Percentiles rank a stretch among this genome's conserved stretches.
These are phyloP conservation scores for Teleiodes luculella DNA, from an alignment of 2,888 invertebrate species.

Conservation along the genomic window DNA sequence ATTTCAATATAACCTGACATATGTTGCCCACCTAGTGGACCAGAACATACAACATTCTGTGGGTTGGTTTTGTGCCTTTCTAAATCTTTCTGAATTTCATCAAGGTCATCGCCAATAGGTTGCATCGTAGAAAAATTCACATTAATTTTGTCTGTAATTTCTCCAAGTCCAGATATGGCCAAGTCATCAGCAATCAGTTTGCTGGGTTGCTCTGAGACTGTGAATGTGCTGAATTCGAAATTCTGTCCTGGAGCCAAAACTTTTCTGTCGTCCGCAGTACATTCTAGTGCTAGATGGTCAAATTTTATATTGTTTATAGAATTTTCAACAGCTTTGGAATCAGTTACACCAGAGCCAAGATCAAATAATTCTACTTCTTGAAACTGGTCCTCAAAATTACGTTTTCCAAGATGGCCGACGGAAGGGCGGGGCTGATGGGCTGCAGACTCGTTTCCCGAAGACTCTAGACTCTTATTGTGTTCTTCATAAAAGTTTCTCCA, in stretches of 20 bases:
- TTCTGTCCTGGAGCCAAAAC: constrained; percentile 41
- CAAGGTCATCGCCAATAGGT: constrained; percentile 51
- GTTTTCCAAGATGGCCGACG: constrained; percentile 54
- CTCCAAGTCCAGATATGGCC: constrained; percentile 38
- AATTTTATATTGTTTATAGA: constrained; percentile 47
- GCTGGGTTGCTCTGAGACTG: constrained; percentile 43
- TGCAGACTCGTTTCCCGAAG: constrained; percentile 55
- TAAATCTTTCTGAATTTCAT: constrained; percentile 56
- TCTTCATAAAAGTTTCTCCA: constrained; percentile 72
- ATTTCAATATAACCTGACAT: constrained; percentile 60
- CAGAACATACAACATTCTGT: constrained; percentile 35
- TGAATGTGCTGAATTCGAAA: constrained; percentile 55
- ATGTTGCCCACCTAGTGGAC: constrained; percentile 35
- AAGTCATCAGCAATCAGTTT: constrained; percentile 55
- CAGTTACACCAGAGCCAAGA: constrained; percentile 33
- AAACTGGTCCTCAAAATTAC: constrained; percentile 60
- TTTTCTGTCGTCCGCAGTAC: constrained; percentile 38
- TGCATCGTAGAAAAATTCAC: constrained; percentile 57
- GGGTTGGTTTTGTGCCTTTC: constrained; percentile 23
- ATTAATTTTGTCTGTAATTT: constrained; percentile 50
- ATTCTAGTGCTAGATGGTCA: constrained; percentile 35
- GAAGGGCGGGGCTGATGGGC: constrained; percentile 38
- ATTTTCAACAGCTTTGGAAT: constrained; percentile 33
- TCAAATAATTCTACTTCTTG: constrained; percentile 57
- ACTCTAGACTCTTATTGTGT: constrained; percentile 63